Evolutionary conservation across 2,888 invertebrate genomes (phyloP), one percentile per base, ranked within the genome.

Genomic region (Hymenopus coronatus): DNA sequence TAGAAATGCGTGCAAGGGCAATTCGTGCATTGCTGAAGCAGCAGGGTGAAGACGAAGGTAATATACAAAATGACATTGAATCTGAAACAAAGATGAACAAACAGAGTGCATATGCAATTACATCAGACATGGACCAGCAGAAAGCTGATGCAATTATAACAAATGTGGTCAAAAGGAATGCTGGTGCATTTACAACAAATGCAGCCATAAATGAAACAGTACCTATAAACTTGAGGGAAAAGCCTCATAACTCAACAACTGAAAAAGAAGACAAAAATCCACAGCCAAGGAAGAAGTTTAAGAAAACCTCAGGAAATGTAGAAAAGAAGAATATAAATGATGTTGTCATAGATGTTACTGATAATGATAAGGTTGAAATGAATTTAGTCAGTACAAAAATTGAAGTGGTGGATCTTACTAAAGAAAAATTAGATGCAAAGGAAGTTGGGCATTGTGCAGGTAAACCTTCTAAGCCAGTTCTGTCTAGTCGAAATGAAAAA

Each of bases 1-100:
- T 89, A 30, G 89, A 89, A 82, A 89, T 89, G 89, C 54, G 89
- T 28, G 89, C 89, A 54, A 28, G 89, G 28, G 89, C 89, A 54
- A 89, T 89, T 20, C 33, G 89, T 30, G 89, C 89, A 12, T 85
- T 89, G 8, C 85, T 89, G 28, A 85, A 88, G 82, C 88, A 89
- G 70, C 88, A 89, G 20, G 20, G 30, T 28, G 86, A 86, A 70
- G 81, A 86, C 20, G 70, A 54, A 15, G 20, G 1, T 3, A 54
- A 15, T 6, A 15, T 3, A 54, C 54, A 54, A 7, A 15, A 15
- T 6, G 15, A 54, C 20, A 14, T 15, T 54, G 54, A 54, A 15
- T 7, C 15, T 15, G 54, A 54, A 54, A 20, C 54, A 15, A 14
- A 54, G 20, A 54, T 15, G 20, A 15, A 14, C 1, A 20, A 54